These are phyloP conservation scores for Pipistrellus kuhlii DNA, from an alignment of 2,797 vertebrate genomes.

Conservation along the genomic window DNA sequence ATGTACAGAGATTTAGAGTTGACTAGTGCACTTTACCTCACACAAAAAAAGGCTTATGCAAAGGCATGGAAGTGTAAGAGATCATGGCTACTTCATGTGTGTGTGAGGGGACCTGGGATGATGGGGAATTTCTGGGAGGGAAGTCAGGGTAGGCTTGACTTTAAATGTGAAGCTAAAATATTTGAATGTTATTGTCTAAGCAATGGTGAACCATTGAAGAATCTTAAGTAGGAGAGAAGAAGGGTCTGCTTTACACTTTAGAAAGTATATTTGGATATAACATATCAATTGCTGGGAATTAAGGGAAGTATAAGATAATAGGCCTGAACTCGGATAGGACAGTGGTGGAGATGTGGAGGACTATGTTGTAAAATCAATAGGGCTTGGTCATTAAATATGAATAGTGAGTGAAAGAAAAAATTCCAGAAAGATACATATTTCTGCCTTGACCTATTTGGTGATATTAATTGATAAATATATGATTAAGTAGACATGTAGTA, in stretches of 20 bases:
- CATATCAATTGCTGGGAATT: not conserved
- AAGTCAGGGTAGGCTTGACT: not conserved
- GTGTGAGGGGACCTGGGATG: not conserved
- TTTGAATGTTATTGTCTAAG: not conserved
- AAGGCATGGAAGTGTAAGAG: not conserved
- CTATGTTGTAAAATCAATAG: not conserved
- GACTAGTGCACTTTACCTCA: not conserved
- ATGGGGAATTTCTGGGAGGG: not conserved
- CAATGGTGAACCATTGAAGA: not conserved
- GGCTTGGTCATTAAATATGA: not conserved
- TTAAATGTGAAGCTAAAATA: not conserved
- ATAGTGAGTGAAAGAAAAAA: not conserved
- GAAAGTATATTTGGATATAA: not conserved
- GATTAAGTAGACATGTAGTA: not conserved
- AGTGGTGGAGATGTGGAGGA: accelerated
- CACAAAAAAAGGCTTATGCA: not conserved
- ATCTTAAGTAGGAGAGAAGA: not conserved
- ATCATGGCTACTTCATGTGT: not conserved
- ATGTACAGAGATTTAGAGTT: not conserved
- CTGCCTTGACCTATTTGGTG: not conserved
- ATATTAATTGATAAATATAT: not conserved
- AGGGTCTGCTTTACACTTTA: not conserved
- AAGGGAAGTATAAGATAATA: not conserved
- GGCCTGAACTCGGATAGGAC: not conserved
- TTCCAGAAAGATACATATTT: not conserved